These are phyloP conservation scores for Erebia aethiops DNA, from an alignment of 2,888 invertebrate species.

Conservation along the genomic window DNA sequence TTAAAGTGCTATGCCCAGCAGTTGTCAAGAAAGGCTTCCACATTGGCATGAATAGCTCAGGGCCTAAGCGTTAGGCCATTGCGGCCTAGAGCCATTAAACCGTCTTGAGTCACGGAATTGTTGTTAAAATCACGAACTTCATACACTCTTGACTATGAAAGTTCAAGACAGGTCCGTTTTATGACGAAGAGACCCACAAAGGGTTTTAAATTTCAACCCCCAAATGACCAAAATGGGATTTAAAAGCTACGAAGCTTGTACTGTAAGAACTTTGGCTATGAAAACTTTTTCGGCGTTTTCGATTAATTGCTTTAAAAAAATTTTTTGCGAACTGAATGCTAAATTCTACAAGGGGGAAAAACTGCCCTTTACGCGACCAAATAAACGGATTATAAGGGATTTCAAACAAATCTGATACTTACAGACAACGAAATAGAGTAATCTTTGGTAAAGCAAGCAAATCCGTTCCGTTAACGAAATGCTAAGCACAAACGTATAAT, in stretches of 20 bases:
- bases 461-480: slow-evolving; percentile 15
- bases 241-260: background rate
- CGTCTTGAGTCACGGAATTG: background rate
- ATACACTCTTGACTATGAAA: background rate
- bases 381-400: background rate
- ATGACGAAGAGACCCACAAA: background rate
- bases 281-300: background rate
- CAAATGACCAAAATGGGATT: background rate
- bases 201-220: background rate
- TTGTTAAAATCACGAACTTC: background rate
- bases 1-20: too few species aligned
- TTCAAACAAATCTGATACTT: slow-evolving; percentile 6
- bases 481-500: slow-evolving; percentile 26
- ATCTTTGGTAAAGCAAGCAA: slow-evolving; percentile 8
- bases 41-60: too few species aligned
- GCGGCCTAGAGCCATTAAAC: background rate
- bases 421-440: background rate
- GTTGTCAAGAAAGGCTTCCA: too few species aligned
- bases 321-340: slow-evolving; percentile 6
- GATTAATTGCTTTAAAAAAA: slow-evolving; percentile 7
- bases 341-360: slow-evolving; percentile 13
- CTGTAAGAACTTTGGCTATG: background rate
- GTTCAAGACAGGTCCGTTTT: background rate
- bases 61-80: too few species aligned
- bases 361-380: slow-evolving; percentile 18